Evolutionary conservation across 2,888 invertebrate species (phyloP), one percentile per base, ranked within the genome.

Genomic region (Sesamia inferens): DNA sequence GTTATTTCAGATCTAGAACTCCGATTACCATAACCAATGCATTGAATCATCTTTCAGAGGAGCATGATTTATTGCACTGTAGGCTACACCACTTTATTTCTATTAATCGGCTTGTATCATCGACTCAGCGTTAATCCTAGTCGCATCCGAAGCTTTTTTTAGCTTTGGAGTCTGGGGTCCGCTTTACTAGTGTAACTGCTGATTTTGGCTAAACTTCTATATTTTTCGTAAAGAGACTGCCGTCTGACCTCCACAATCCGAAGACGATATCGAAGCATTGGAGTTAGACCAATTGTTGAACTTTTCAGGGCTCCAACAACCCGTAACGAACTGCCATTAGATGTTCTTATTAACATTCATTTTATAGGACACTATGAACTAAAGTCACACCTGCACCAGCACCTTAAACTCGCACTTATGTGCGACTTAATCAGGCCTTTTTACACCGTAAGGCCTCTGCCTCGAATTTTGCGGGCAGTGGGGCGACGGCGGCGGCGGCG

Each of bases 11-110:
- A 79, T 79, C 74, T 75, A 57, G 74, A 79, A 55, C 74, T 62
- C 42, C 19, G 74, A 75, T 75, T 75, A 74, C 80, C 80, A 74
- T 75, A 79, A 57, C 55, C 80, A 62, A 79, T 79, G 79, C 48
- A 79, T 75, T 73, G 55, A 79, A 73, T 79, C 55, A 75, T 57
- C 42, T 54, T 75, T 55, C 76, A 75, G 31, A 44, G 44, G 54
- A 22, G 51, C 42, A 54, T 61, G 44, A 54, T 51, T 44, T 61
- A 72, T 73, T 58, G 39, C 71, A 22, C 72, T 73, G 8, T 7
- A 31, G 3, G 54, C 31, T 8, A 19, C 13, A 5, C 13, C 24
- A 31, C 31, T 55, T n/a, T n/a, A n/a, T 65, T 31, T 31, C n/a
- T 10, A 14, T 31, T 54, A n/a, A 54, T 54, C 10, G 6, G 31